A percentile compares a stretch with the other conserved stretches of the same genome.
Evolutionary conservation across 2,888 invertebrate species (phyloP).

Genomic region (Subacronicta megacephala): DNA sequence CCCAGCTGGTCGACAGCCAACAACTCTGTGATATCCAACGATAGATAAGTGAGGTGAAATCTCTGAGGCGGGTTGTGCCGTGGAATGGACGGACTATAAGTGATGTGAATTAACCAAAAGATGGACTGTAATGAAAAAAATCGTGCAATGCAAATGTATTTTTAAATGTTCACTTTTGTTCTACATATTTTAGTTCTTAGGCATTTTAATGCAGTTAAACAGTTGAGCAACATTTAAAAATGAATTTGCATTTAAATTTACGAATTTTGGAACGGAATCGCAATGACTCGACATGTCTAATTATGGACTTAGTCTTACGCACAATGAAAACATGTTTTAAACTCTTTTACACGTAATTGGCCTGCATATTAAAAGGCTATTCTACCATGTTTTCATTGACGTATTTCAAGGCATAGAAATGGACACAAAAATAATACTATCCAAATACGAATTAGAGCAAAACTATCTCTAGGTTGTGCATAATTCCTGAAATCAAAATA

Average conservation of each 20-base stretch:
- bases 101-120: slow-evolving; percentile 31
- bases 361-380: neutral
- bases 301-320: neutral
- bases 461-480: slow-evolving; percentile 54
- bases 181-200: neutral
- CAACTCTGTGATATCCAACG: slow-evolving; percentile 86
- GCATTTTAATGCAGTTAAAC: neutral
- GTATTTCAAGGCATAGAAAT: slow-evolving; percentile 5
- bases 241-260: slow-evolving; percentile 21
- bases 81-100: slow-evolving; percentile 57
- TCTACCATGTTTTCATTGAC: slow-evolving; percentile 6
- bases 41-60: slow-evolving; percentile 69
- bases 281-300: slow-evolving; percentile 20
- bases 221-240: slow-evolving; percentile 30
- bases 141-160: slow-evolving; percentile 17
- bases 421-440: slow-evolving; percentile 6
- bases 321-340: slow-evolving; percentile 11
- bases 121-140: neutral
- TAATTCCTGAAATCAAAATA: slow-evolving; percentile 41
- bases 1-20: slow-evolving; percentile 78
- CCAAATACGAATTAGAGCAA: too few species aligned
- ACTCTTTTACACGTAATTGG: neutral
- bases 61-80: slow-evolving; percentile 72
- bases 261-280: slow-evolving; percentile 25
- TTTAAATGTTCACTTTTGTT: slow-evolving; percentile 10